Percentiles rank a stretch among this genome's conserved stretches.
These are phyloP conservation scores for Rhogogaster chlorosoma DNA, from an alignment of 2,888 invertebrate genomes.

Conservation along the genomic window DNA sequence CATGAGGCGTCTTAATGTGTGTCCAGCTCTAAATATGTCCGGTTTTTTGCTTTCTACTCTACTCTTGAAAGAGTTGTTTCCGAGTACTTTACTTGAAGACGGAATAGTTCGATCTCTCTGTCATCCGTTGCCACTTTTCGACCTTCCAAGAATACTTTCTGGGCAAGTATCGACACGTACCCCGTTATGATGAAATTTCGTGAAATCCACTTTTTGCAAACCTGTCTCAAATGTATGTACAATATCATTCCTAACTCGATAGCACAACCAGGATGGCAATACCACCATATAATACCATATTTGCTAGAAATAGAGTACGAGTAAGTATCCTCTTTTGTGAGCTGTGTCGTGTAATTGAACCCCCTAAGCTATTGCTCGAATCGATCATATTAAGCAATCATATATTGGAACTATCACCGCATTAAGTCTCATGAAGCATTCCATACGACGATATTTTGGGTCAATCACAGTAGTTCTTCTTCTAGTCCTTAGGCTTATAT, in stretches of 20 bases:
- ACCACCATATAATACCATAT: background rate
- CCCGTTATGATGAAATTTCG: background rate
- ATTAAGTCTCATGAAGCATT: background rate
- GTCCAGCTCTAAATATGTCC: slow-evolving; percentile 46
- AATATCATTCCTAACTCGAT: background rate
- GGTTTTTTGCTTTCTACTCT: slow-evolving; percentile 2
- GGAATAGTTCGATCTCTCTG: slow-evolving; percentile 38
- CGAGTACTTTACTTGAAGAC: background rate
- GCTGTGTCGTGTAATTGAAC: background rate
- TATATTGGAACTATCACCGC: background rate
- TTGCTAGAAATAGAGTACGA: background rate
- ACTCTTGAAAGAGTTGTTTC: slow-evolving; percentile 19
- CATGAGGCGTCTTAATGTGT: slow-evolving; percentile 52
- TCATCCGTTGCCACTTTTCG: slow-evolving; percentile 31
- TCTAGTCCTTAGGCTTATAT: background rate
- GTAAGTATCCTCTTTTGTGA: background rate
- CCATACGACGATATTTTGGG: background rate
- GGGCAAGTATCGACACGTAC: background rate
- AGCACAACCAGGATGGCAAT: background rate
- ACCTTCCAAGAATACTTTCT: slow-evolving; percentile 36
- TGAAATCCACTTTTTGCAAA: background rate
- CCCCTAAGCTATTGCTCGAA: background rate
- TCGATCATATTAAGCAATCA: background rate
- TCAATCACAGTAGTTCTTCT: background rate
- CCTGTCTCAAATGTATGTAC: background rate